Base-by-base conservation (phyloP, 2,888 invertebrate genomes). In the Paralinhomoeus sp. region DNA sequence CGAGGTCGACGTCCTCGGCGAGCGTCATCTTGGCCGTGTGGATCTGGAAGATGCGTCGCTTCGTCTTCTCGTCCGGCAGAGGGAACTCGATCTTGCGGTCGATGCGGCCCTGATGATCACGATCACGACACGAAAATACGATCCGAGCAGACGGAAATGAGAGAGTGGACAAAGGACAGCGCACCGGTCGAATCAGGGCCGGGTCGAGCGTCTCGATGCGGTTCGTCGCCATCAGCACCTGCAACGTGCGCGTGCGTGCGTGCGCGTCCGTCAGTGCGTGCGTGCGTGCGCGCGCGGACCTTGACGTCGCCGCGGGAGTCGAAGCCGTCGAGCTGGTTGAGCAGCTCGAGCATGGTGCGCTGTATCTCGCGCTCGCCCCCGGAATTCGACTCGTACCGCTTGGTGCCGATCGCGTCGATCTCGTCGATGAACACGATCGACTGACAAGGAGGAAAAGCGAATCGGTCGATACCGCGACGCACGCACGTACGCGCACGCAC, bases 61-160 rank as follows among this genome's bases (percentile, higher is more conserved):
- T 89, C 0, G 97, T 97, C 65, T 93, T 93, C 64, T 99, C 97
- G 68, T 99, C 93, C 0, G 97, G 97, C 42, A 97, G 70, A 0
- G 97, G 97, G 64, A 97, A 99, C 67, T 99, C 97, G 49, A 97
- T 99, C 69, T 99, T 99, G 44, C 97, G 74, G 69, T 99, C 97
- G 56, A 97, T 97, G 64, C 97, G 77, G 21, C 97, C 97, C 27
- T 27, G 27, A n/a, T n/a, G n/a, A n/a, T n/a, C n/a, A n/a, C n/a
- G n/a, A n/a, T n/a, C n/a, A n/a, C n/a, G n/a, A n/a, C n/a, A n/a
- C n/a, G n/a, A n/a, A n/a, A n/a, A n/a, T n/a, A n/a, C n/a, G 7
- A 27, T 27, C 12, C 12, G 5, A 12, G 5, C 5, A 12, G 27
- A 27, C 27, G 27, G 27, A n/a, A n/a, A n/a, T n/a, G n/a, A n/a